Evolutionary conservation across 2,797 vertebrate genomes (phyloP).

Genomic region (Lindbergichthys nudifrons): DNA sequence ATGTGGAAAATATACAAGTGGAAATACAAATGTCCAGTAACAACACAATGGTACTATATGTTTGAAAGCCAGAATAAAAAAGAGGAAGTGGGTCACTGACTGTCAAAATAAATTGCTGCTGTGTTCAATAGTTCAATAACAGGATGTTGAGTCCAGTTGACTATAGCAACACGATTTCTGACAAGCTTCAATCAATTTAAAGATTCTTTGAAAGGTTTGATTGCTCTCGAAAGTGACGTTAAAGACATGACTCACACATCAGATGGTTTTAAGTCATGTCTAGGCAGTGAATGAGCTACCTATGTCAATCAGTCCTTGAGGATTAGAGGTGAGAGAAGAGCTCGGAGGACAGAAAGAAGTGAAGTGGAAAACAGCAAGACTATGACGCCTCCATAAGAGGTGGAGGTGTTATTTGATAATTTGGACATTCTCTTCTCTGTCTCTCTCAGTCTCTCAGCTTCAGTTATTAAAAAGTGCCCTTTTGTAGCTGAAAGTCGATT

Average conservation of each 20-base stretch:
- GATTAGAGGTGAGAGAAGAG: constrained; percentile 14
- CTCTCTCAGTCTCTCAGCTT: background rate
- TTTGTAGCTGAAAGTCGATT: constrained; percentile 8
- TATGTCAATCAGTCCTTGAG: constrained; percentile 19
- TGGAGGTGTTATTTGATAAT: constrained; percentile 36
- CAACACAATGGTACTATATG: too few species aligned
- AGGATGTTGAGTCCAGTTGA: background rate
- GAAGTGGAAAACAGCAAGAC: constrained; percentile 7
- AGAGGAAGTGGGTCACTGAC: background rate
- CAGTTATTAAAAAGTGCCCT: background rate
- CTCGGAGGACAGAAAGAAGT: constrained; percentile 1
- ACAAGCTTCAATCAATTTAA: constrained; percentile 9
- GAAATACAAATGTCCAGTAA: too few species aligned
- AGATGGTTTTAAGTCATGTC: constrained; percentile 23
- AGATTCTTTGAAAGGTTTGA: background rate
- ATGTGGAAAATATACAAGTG: too few species aligned
- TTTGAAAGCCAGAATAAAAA: background rate
- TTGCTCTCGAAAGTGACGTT: background rate
- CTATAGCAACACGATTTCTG: background rate
- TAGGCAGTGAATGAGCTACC: background rate
- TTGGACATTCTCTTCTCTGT: constrained; percentile 5
- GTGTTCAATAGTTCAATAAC: background rate
- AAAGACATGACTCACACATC: constrained; percentile 5
- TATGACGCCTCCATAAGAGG: constrained; percentile 3
- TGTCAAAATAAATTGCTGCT: background rate